Evolutionary conservation across 2,797 vertebrate genomes (phyloP), one percentile per base, ranked within the genome.

Genomic region (Dicrostonyx torquatus): DNA sequence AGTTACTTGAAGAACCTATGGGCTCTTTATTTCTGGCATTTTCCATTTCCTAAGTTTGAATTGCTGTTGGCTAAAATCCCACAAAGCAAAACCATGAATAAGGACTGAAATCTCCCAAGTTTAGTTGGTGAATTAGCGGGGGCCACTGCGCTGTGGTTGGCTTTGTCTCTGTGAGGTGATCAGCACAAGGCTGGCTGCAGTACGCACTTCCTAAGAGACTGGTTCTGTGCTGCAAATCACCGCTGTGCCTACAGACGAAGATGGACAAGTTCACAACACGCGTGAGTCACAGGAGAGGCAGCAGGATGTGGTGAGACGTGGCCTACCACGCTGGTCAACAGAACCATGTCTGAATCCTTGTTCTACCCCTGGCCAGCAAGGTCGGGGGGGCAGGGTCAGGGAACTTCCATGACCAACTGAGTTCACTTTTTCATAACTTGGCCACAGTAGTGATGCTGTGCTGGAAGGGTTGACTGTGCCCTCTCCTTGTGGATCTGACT

Each of bases 71-170:
- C 66, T 87, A 64, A 87, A 66, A 64, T 3, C 66, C 53, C 45
- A 17, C 14, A 43, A 73, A n/a, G 9, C 37, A 15, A 75, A 87
- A 43, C 10, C 13, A 18, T 1, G 43, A 45, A 34, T 18, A 43
- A 20, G 22, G 26, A 40, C 6, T 80, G 48, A 80, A 34, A 50
- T 29, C 66, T 43, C n/a, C 13, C 7, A 48, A 53, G 18, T 20
- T 26, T 12, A 75, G 73, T 24, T 24, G 2, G 4, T 6, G 64
- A 29, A 34, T 18, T 10, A 9, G 9, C 13, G 24, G 12, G 37
- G 1, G 0, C 6, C 77, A 24, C 14, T 4, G 0, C n/a, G 55
- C 60, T 24, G 13, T 0, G 2, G 10, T 3, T 34, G 68, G 40
- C 9, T 93, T 77, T 82, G n/a, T 24, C 43, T 1, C 1, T 2